These are phyloP conservation scores for Atherinosoma microstoma DNA, from an alignment of 2,797 vertebrate genomes.

Conservation along the genomic window DNA sequence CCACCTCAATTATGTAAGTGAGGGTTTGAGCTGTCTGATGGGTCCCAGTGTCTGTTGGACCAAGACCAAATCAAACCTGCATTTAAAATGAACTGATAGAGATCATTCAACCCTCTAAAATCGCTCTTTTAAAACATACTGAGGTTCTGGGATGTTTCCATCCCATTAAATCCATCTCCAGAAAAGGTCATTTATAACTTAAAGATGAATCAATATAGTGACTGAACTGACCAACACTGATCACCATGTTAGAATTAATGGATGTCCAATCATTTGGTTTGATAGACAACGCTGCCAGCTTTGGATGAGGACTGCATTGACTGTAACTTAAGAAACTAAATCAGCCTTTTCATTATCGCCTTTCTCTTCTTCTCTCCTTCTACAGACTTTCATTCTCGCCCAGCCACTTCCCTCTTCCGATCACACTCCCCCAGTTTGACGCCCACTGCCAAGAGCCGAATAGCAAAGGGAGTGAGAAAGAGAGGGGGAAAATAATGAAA, in stretches of 20 bases:
- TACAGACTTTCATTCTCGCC: slow-evolving; percentile 81
- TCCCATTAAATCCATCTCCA: slow-evolving; percentile 8
- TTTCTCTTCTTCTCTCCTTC: slow-evolving; percentile 70
- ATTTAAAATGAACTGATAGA: slow-evolving; percentile 36
- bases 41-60: slow-evolving; percentile 52
- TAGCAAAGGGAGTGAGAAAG: slow-evolving; percentile 60
- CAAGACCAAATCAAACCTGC: slow-evolving; percentile 43
- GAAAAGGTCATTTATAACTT: slow-evolving; percentile 20
- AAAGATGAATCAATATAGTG: slow-evolving; percentile 33
- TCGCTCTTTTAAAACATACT: slow-evolving; percentile 1
- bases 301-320: slow-evolving; percentile 55
- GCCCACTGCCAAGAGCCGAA: slow-evolving; percentile 78
- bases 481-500: slow-evolving; percentile 29
- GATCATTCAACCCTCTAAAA: slow-evolving; percentile 20
- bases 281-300: slow-evolving; percentile 37
- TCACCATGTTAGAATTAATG: slow-evolving; percentile 16
- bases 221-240: slow-evolving; percentile 12
- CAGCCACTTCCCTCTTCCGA: slow-evolving; percentile 77
- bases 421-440: slow-evolving; percentile 83
- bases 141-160: slow-evolving; percentile 17
- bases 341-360: slow-evolving; percentile 82
- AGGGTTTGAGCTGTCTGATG: slow-evolving; percentile 60
- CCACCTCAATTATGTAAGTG: slow-evolving; percentile 69
- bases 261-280: slow-evolving; percentile 43
- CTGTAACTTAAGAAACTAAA: slow-evolving; percentile 75